Conservation (phyloP, 2,113 vertebrate genomes). For the Cottus gobio region DNA sequence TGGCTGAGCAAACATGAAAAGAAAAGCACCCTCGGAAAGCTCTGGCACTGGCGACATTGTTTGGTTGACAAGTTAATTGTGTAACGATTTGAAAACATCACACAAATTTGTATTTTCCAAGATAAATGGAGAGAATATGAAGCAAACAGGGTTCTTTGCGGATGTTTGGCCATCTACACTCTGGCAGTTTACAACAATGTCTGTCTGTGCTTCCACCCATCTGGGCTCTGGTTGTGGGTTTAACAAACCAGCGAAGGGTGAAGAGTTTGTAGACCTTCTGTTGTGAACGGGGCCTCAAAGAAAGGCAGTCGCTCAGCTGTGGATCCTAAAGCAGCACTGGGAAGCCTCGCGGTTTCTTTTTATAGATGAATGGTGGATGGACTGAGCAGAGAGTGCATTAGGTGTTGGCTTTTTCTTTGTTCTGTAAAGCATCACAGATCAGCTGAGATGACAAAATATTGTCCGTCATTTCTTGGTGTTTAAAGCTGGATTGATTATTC, state of each 20-base stretch:
- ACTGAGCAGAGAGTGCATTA: conserved; percentile 6
- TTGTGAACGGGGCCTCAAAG: conserved; percentile 29
- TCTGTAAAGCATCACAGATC: neutral
- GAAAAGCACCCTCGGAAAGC: neutral
- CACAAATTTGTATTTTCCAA: neutral
- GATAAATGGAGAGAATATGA: conserved; percentile 17
- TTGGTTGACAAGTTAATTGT: conserved; percentile 17
- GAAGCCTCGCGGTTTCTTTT: conserved; percentile 37
- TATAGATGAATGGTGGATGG: conserved; percentile 25
- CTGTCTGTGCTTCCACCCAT: conserved; percentile 32
- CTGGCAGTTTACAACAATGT: conserved; percentile 43
- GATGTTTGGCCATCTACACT: conserved; percentile 32
- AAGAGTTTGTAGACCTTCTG: conserved; percentile 44
- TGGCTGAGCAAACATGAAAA: neutral
- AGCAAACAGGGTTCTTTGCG: conserved; percentile 10
- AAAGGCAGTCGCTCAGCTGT: conserved; percentile 29
- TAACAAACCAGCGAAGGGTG: conserved; percentile 52
- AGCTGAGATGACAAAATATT: neutral
- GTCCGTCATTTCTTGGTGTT: neutral
- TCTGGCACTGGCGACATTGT: neutral
- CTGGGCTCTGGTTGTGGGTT: conserved; percentile 39
- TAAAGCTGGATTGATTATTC: neutral
- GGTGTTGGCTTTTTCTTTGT: conserved; percentile 3
- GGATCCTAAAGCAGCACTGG: conserved; percentile 17
- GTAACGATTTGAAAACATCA: neutral